These are phyloP conservation scores for Oscheius sp. DNA, from an alignment of 2,888 invertebrate genomes.

Conservation along the genomic window DNA sequence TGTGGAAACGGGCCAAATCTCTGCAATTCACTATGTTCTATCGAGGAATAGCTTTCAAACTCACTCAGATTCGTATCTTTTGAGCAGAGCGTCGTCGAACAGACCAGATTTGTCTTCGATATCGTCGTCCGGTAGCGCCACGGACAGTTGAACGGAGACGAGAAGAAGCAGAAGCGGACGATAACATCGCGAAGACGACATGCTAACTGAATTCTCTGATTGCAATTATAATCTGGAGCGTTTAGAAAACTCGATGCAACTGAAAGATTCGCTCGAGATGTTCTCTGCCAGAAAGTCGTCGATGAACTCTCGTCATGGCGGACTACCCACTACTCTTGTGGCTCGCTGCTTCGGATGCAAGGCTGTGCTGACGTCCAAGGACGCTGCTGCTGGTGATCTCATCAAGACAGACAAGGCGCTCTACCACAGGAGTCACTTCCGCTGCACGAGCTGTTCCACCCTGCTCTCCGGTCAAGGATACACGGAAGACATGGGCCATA, in stretches of 20 bases:
- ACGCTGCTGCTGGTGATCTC: background rate
- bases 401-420: constrained; percentile 8
- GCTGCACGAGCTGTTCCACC: constrained; percentile 1
- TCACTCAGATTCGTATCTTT: constrained; percentile 15
- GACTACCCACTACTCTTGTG: too few species aligned
- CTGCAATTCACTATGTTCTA: background rate
- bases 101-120: constrained; percentile 18
- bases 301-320: too few species aligned
- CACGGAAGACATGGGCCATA: background rate
- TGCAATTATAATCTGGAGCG: background rate
- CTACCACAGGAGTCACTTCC: constrained; percentile 1
- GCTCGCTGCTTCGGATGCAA: constrained; percentile 6
- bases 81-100: constrained; percentile 14
- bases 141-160: background rate
- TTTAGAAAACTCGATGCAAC: background rate
- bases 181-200: background rate
- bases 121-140: background rate
- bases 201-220: background rate
- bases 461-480: background rate
- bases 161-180: constrained; percentile 14
- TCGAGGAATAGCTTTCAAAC: background rate
- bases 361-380: constrained; percentile 5
- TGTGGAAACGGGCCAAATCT: constrained; percentile 20
- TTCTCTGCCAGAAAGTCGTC: too few species aligned
- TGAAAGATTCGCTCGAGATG: too few species aligned